phyloP scores from a whole-genome alignment of 2,888 invertebrate genomes.

The Hirtodrosophila trivittata region DNA sequence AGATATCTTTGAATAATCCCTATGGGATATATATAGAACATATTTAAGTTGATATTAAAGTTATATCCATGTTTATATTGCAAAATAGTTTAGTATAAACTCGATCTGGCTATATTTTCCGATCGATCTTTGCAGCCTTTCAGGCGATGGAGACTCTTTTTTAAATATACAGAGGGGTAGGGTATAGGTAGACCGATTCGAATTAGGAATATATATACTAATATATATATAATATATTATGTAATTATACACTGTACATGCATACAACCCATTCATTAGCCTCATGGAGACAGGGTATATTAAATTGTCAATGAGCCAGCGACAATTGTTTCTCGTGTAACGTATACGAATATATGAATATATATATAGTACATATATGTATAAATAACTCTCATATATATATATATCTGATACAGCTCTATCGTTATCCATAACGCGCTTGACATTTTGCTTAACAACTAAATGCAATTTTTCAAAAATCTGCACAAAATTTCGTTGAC shows the following conservation, averaged over 20 bases:
- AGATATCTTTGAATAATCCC: too few species aligned
- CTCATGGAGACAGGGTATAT: slow-evolving; percentile 44
- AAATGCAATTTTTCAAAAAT: slow-evolving; percentile 70
- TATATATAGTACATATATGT: not conserved
- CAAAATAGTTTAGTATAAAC: too few species aligned
- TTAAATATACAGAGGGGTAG: too few species aligned
- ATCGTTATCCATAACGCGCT: slow-evolving; percentile 55
- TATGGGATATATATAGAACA: too few species aligned
- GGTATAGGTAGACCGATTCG: too few species aligned
- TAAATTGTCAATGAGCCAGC: slow-evolving; percentile 67
- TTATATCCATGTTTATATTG: too few species aligned
- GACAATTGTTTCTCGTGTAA: slow-evolving; percentile 45
- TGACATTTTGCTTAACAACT: slow-evolving; percentile 75
- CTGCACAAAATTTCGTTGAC: slow-evolving; percentile 60
- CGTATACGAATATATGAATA: slow-evolving; percentile 24
- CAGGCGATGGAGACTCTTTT: too few species aligned
- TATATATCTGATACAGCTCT: slow-evolving; percentile 33
- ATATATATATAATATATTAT: too few species aligned
- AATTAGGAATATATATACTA: too few species aligned
- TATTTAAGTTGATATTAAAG: too few species aligned
- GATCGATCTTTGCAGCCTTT: too few species aligned
- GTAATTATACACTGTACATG: not conserved
- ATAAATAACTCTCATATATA: slow-evolving; percentile 8
- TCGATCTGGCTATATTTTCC: too few species aligned
- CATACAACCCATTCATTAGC: not conserved